Evolutionary conservation across 2,113 vertebrate genomes (phyloP).

Genomic region (Manacus vitellinus): DNA sequence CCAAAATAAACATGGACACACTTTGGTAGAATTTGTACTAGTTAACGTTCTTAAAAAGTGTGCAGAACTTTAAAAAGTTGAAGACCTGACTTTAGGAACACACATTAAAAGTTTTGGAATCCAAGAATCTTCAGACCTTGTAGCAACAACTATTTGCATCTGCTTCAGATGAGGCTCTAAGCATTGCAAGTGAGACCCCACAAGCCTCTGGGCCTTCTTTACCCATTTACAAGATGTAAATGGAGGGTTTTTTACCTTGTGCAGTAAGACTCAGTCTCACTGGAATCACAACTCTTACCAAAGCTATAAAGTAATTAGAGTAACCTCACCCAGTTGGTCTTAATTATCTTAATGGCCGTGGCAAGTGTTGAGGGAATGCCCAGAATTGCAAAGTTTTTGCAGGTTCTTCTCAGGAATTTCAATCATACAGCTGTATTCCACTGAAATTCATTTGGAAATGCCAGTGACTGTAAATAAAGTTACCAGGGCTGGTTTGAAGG

Average conservation of each 20-base stretch:
- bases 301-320: rapidly evolving
- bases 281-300: neutral
- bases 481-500: neutral
- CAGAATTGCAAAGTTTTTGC: neutral
- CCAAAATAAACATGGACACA: neutral
- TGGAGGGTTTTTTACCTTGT: neutral
- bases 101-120: neutral
- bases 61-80: neutral
- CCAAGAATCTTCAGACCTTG: neutral
- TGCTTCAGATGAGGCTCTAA: neutral
- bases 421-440: neutral
- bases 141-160: neutral
- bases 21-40: neutral
- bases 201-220: no score
- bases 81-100: neutral
- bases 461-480: neutral
- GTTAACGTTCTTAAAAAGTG: neutral
- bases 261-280: neutral
- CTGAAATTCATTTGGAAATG: neutral
- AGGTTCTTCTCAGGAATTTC: neutral
- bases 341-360: neutral
- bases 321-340: neutral
- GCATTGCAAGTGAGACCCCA: rapidly evolving
- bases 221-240: no score
- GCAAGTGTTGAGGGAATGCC: neutral